Evolutionary conservation across 2,113 vertebrate species (phyloP), one percentile per base, ranked within the genome.

Genomic region (Bombycilla garrulus): DNA sequence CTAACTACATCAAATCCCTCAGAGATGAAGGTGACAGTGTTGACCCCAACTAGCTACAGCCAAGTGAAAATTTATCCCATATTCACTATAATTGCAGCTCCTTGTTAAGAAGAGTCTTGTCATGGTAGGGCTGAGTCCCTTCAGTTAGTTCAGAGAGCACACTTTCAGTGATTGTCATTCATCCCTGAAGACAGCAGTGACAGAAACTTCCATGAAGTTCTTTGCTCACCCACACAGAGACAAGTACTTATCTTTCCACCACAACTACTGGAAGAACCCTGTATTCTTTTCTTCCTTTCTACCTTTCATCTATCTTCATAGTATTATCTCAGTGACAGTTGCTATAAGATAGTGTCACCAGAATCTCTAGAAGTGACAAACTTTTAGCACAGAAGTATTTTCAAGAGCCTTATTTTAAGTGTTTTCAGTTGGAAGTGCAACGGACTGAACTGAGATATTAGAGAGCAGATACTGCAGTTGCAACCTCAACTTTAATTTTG

Each of bases 161-260:
- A 26, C 9, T 69, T 83, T 7, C 21, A 54, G 62, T 14, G 57
- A 58, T 28, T 94, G 48, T 20, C 61, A 62, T 86, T 90, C 28
- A 29, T 40, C 2, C 2, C 6, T 33, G 57, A 36, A 60, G 26
- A 60, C 0, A 56, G 29, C 0, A 0, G 24, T 64, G 65, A 88
- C 50, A 60, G 22, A 79, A 45, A 62, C 40, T 76, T 94, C 29
- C 12, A 1, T 45, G 35, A 90, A 82, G 47, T 67, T 88, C 29
- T 86, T 48, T 60, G 11, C 35, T 81, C 36, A 50, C 35, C 66
- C 57, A 80, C 57, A 62, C 25, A 1, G 1, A 78, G 62, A 61
- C 31, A 65, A 83, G 11, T 0, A 5, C 19, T 73, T 58, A 11
- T 19, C 35, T 78, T 87, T 60, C 65, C 25, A 19, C 23, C 14